Evolutionary conservation across 2,888 invertebrate genomes (phyloP).

Genomic region (Eristalis tenax): DNA sequence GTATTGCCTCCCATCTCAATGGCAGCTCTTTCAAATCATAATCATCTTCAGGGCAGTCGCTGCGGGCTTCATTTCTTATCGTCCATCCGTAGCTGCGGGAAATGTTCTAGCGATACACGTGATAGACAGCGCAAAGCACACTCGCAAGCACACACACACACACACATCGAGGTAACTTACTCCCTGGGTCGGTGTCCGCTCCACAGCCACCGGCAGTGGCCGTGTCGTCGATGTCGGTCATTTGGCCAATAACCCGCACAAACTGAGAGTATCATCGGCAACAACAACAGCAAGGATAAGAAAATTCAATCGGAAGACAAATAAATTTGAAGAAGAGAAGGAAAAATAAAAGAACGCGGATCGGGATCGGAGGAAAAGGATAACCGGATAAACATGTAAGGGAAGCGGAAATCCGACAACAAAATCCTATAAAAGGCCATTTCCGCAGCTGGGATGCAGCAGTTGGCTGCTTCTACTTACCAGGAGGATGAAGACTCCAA

Average conservation of each 20-base stretch:
- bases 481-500: conserved; percentile 89
- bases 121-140: conserved; percentile 40
- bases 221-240: conserved; percentile 10
- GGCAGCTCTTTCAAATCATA: conserved; percentile 20
- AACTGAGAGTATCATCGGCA: conserved; percentile 39
- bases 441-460: conserved; percentile 41
- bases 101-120: conserved; percentile 64
- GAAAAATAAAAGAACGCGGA: conserved; percentile 26
- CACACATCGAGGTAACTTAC: conserved; percentile 51
- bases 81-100: conserved; percentile 28
- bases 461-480: conserved; percentile 83
- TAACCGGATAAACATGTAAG: conserved; percentile 66
- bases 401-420: conserved; percentile 68
- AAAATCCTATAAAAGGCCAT: conserved; percentile 67
- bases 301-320: conserved; percentile 70
- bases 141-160: background rate
- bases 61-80: conserved; percentile 29
- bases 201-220: background rate
- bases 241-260: conserved; percentile 50
- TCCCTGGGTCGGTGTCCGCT: conserved; percentile 21
- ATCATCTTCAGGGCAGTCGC: conserved; percentile 24
- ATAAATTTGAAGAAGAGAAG: conserved; percentile 58
- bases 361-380: conserved; percentile 26
- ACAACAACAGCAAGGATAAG: conserved; percentile 48
- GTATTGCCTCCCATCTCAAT: background rate